Evolutionary conservation across 2,797 vertebrate species (phyloP).

Genomic region (Natrix natrix): DNA sequence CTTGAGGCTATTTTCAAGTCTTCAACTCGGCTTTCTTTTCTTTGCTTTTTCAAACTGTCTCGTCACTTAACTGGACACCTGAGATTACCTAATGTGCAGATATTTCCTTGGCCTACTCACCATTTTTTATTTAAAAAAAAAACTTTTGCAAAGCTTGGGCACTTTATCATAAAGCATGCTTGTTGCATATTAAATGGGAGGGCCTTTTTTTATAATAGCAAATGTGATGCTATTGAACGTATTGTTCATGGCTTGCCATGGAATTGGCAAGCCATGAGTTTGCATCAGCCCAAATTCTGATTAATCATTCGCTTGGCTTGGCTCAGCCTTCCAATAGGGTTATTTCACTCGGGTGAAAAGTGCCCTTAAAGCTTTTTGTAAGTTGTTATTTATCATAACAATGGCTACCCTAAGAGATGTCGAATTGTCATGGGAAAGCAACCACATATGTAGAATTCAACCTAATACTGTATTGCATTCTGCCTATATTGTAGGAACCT

Average conservation of each 20-base stretch:
- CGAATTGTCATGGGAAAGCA: constrained; percentile 36
- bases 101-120: constrained; percentile 30
- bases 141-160: not conserved
- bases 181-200: constrained; percentile 50
- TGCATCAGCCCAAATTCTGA: constrained; percentile 67
- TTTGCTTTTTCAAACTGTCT: not conserved
- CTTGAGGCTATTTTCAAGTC: not conserved
- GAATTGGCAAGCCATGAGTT: constrained; percentile 67
- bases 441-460: too few relatives aligned
- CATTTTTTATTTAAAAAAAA: not conserved
- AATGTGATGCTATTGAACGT: constrained; percentile 53
- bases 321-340: constrained; percentile 54
- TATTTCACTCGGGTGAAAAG: constrained; percentile 55
- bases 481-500: too few relatives aligned
- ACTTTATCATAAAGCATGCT: constrained; percentile 26
- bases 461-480: too few relatives aligned
- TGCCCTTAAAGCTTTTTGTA: constrained; percentile 50
- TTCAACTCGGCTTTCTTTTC: not conserved
- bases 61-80: not conserved
- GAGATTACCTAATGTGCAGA: not conserved
- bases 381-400: constrained; percentile 48
- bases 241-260: constrained; percentile 53
- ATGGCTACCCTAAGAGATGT: constrained; percentile 44
- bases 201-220: constrained; percentile 39
- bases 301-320: constrained; percentile 59